Evolutionary conservation across 2,888 invertebrate genomes (phyloP).

Genomic region (Hemithea aestivaria): DNA sequence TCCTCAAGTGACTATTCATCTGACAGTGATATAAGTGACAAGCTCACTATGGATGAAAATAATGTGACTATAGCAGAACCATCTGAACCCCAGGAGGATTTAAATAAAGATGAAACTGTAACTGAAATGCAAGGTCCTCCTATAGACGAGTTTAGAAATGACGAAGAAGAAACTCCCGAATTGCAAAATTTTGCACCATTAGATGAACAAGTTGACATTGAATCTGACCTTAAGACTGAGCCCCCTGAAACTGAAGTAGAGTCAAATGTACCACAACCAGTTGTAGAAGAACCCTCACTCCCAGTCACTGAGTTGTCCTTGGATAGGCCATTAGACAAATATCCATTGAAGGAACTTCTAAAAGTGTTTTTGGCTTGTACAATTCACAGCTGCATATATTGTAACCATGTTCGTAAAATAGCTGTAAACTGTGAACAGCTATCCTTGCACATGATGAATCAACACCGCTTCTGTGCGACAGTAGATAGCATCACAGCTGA

Average conservation of each 20-base stretch:
- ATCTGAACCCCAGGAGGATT: conserved; percentile 25
- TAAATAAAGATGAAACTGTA: conserved; percentile 18
- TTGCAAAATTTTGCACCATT: conserved; percentile 18
- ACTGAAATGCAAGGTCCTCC: conserved; percentile 25
- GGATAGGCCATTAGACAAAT: conserved; percentile 86
- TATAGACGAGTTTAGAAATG: conserved; percentile 27
- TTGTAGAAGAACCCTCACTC: conserved; percentile 75
- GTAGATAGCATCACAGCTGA: conserved; percentile 88
- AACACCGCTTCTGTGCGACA: conserved; percentile 89
- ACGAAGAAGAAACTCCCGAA: conserved; percentile 31
- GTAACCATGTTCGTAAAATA: conserved; percentile 91
- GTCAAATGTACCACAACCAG: conserved; percentile 40
- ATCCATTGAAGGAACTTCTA: conserved; percentile 84
- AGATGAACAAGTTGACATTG: conserved; percentile 31
- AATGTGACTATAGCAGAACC: conserved; percentile 40
- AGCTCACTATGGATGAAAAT: conserved; percentile 78
- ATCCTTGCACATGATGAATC: conserved; percentile 87
- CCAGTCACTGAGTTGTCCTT: conserved; percentile 84
- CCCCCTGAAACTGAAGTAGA: conserved; percentile 45
- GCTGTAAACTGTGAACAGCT: conserved; percentile 91
- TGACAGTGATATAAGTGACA: conserved; percentile 81
- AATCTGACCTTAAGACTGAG: conserved; percentile 57
- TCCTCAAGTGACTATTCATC: conserved; percentile 75
- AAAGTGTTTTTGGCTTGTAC: conserved; percentile 86
- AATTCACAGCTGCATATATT: conserved; percentile 86